phyloP scores from a whole-genome alignment of 2,888 invertebrate species.

The Didymodactylos carnosus region DNA sequence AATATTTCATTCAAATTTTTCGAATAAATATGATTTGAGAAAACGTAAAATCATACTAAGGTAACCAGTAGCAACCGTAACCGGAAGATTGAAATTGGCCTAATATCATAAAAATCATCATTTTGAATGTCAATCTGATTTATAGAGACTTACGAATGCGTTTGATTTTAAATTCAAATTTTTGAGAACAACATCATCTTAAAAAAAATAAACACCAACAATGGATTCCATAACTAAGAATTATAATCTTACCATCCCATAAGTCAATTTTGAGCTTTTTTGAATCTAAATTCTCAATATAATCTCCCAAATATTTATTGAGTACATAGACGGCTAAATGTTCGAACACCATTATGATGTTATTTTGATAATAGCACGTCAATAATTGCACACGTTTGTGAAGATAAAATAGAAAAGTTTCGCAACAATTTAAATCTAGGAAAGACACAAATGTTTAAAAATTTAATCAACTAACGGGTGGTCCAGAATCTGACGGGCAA shows the following conservation, averaged over 20 bases:
- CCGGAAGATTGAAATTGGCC: not conserved
- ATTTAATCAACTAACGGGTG: too few species aligned
- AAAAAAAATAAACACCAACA: not conserved
- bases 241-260: slow-evolving; percentile 1
- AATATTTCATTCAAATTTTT: slow-evolving; percentile 36
- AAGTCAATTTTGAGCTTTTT: slow-evolving; percentile 10
- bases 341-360: slow-evolving; percentile 11
- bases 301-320: slow-evolving; percentile 6
- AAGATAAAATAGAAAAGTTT: too few species aligned
- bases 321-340: not conserved
- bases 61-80: not conserved
- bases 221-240: not conserved
- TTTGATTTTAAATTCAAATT: slow-evolving; percentile 10
- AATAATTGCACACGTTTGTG: too few species aligned
- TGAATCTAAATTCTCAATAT: slow-evolving; percentile 13
- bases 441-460: too few species aligned
- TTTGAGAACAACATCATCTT: slow-evolving; percentile 7
- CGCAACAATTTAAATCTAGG: too few species aligned
- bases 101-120: not conserved
- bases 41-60: not conserved
- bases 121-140: not conserved
- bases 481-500: too few species aligned
- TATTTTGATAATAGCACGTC: too few species aligned
- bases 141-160: not conserved
- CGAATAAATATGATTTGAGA: not conserved